Base-by-base conservation (phyloP, 1,140 invertebrate genomes). In the Campoletis sonorensis region DNA sequence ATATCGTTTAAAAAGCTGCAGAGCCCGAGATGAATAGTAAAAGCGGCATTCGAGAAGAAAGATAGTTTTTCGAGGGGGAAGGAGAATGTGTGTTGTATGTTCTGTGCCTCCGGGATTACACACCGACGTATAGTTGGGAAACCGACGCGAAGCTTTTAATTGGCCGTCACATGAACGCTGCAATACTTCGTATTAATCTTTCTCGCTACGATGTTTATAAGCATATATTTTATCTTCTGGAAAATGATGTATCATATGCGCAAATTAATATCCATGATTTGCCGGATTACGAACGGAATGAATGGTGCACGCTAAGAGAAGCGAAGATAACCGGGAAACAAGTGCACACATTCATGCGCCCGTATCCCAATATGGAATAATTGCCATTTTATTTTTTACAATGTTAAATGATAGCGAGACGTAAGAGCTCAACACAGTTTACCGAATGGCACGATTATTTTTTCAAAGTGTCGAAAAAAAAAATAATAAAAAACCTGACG, bases 201-300 rank as follows among this genome's bases (percentile, higher is more conserved):
- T 77, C 67, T 11, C 67, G 30, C 67, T 18, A 33, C 16, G 10
- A 21, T 61, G 45, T 77, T 37, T 54, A 54, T 33, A 54, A 10
- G 5, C 15, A 27, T n/a, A 27, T n/a, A 23, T 40, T 64, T 10
- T 15, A 58, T 40, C 15, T 68, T 77, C 15, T 40, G 37, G 11
- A 21, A 75, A 82, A 79, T 58, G 70, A 79, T 76, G 30, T 45
- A 75, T 77, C 72, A 81, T 77, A 21, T 68, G 27, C 0, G 68
- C 58, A 68, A 82, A 82, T 82, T 82, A 79, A 82, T 79, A 58
- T 76, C 71, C 76, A 79, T 72, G 68, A 82, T 79, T 73, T 49
- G 75, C 73, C n/a, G 49, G 73, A 81, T 77, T 71, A 81, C 30
- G 49, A 67, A 21, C 21, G 7, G 27, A 75, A 68, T 70, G 77